Base-by-base conservation (phyloP, 64 coral and sea anemone species). In the Orbicella faveolata region DNA sequence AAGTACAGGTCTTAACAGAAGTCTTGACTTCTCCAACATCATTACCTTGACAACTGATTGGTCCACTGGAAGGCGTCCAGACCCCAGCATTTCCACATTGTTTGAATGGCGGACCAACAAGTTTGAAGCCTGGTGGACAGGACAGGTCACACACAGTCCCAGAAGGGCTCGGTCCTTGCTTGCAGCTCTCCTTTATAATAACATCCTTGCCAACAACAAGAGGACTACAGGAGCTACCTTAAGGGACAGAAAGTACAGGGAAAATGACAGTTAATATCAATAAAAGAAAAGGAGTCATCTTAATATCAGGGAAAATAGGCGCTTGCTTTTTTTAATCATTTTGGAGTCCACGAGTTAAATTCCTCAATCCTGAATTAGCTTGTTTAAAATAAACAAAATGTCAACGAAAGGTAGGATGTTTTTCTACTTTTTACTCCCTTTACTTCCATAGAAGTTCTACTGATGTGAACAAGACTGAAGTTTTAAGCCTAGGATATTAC, bases 1-100 rank as follows among this genome's bases (percentile, higher is more conserved):
- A 59, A 59, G 9, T 57, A 57, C 54, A 20, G 76, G 0, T 51
- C 9, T 23, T 41, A 18, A 51, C 34, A 16, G 3, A 51, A 57
- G 37, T 21, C 55, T 17, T 54, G 78, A 21, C n/a, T 1, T 10
- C 16, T 34, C 36, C 35, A 73, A 23, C 19, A 16, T 36, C 51
- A 16, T 59, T 92, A 92, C 90, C 90, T 34, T 70, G n/a, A 11
- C 90, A 92, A 3, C 15, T 54, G 48, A 92, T 92, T 8, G 63
- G 13, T 61, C 90, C 53, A 67, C 63, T 41, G 20, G 74, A 37
- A 79, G 62, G 76, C 64, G 85, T 76, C 90, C 90, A 92, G 6
- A 77, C 33, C 4, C 90, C 90, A 48, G 87, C 83, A 26, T 69
- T 74, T 9, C 77, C 74, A 25, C 90, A 92, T 21, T 79, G 25